phyloP scores from a whole-genome alignment of 2,797 vertebrate genomes.

The Enteromius argenteus region DNA sequence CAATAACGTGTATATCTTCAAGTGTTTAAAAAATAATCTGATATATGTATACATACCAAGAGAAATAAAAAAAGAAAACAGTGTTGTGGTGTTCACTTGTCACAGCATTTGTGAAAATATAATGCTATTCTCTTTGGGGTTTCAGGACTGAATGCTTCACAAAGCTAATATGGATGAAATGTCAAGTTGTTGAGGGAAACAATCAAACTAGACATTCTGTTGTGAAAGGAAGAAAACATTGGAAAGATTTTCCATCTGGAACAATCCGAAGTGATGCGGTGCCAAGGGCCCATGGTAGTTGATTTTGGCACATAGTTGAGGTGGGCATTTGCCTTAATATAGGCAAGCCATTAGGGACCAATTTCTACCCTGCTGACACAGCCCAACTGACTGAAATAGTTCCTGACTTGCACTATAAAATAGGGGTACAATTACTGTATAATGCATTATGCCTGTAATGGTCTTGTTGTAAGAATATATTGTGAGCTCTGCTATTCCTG shows the following conservation, averaged over 20 bases:
- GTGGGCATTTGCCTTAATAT: constrained; percentile 72
- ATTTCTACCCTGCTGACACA: constrained; percentile 76
- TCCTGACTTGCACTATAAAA: constrained; percentile 72
- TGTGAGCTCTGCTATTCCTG: not conserved
- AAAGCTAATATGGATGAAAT: constrained; percentile 47
- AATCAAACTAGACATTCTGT: constrained; percentile 36
- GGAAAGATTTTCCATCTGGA: constrained; percentile 46
- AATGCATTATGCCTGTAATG: constrained; percentile 40
- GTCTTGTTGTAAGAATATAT: not conserved
- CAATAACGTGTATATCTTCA: not conserved
- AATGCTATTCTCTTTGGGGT: constrained; percentile 29
- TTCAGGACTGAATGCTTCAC: constrained; percentile 48
- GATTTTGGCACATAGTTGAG: constrained; percentile 69
- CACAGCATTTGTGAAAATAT: constrained; percentile 19
- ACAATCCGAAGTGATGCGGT: constrained; percentile 47
- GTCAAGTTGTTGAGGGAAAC: constrained; percentile 45
- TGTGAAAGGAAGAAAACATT: constrained; percentile 34
- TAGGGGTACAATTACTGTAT: constrained; percentile 49
- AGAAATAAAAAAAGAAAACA: constrained; percentile 8
- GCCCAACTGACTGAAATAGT: constrained; percentile 72
- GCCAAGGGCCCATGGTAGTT: constrained; percentile 61
- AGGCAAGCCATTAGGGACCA: constrained; percentile 72
- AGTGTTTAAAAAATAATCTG: not conserved
- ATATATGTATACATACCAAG: not conserved
- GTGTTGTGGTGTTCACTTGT: constrained; percentile 49